Conservation (phyloP, 2,888 invertebrate species). For the Crocallis elinguaria region DNA sequence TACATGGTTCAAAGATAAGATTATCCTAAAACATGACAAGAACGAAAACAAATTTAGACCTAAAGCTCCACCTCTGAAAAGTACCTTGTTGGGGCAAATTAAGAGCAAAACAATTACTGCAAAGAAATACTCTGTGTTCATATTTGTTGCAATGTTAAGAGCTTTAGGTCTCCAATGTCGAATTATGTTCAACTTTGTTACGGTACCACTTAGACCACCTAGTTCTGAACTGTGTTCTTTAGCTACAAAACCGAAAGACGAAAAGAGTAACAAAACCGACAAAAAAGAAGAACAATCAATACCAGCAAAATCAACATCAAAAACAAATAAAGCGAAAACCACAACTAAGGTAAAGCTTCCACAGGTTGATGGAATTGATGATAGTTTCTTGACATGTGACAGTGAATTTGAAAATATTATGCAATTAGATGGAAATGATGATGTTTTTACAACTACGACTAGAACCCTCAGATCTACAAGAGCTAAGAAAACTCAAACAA, state of each 20-base stretch:
- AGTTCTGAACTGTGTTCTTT: slow-evolving; percentile 86
- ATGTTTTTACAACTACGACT: slow-evolving; percentile 46
- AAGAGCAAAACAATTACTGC: slow-evolving; percentile 85
- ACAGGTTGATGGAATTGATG: slow-evolving; percentile 85
- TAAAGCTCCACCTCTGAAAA: slow-evolving; percentile 74
- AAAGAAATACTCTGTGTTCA: slow-evolving; percentile 88
- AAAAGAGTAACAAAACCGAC: slow-evolving; percentile 36
- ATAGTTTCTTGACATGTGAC: slow-evolving; percentile 46
- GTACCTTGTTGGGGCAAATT: slow-evolving; percentile 84
- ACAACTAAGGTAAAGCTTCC: slow-evolving; percentile 63
- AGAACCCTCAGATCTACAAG: slow-evolving; percentile 50
- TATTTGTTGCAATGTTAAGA: slow-evolving; percentile 91
- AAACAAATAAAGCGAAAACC: slow-evolving; percentile 39
- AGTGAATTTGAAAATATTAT: slow-evolving; percentile 55
- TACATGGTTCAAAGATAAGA: slow-evolving; percentile 89
- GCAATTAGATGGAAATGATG: slow-evolving; percentile 70
- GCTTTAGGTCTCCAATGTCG: slow-evolving; percentile 93
- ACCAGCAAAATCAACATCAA: slow-evolving; percentile 36
- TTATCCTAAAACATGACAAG: slow-evolving; percentile 84
- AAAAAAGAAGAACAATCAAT: slow-evolving; percentile 18
- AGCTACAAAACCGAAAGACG: slow-evolving; percentile 71
- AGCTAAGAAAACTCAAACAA: slow-evolving; percentile 42
- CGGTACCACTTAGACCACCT: slow-evolving; percentile 89
- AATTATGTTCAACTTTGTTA: slow-evolving; percentile 91
- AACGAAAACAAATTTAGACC: slow-evolving; percentile 79